These are phyloP conservation scores for Cydia splendana DNA, from an alignment of 1,140 invertebrate genomes.

Conservation along the genomic window DNA sequence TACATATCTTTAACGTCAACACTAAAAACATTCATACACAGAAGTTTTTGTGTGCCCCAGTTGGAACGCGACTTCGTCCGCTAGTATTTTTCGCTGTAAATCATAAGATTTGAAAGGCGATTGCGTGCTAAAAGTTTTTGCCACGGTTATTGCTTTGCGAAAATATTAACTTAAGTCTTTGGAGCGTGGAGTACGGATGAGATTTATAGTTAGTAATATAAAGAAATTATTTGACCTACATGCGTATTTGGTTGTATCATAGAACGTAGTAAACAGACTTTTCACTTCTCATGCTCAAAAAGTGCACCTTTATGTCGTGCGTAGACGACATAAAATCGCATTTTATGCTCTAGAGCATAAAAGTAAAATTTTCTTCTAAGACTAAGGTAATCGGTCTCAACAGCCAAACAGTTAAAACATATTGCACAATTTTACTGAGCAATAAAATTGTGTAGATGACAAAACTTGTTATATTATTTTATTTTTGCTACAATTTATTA, in stretches of 20 bases:
- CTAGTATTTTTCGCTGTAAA: constrained; percentile 43
- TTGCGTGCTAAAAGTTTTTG: constrained; percentile 44
- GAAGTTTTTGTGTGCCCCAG: neutral
- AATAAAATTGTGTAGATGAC: no score
- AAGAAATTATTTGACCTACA: constrained; percentile 17
- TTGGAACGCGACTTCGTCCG: constrained; percentile 4
- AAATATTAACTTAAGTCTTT: constrained; percentile 31
- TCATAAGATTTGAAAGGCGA: constrained; percentile 54
- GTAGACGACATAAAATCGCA: no score
- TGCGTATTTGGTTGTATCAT: neutral
- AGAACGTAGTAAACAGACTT: neutral
- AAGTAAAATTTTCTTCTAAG: no score
- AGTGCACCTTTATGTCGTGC: no score
- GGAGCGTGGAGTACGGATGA: constrained; percentile 15
- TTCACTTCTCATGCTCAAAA: no score
- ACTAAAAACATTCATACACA: constrained; percentile 3
- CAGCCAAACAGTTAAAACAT: no score
- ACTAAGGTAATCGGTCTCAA: no score
- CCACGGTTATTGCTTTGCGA: constrained; percentile 50
- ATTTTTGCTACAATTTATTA: no score
- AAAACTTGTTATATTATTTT: no score
- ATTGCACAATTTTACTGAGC: no score
- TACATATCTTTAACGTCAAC: neutral
- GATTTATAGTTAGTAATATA: constrained; percentile 23
- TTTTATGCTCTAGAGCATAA: no score